Conservation (phyloP, 2,113 vertebrate genomes). For the Malurus alboscapulatus region DNA sequence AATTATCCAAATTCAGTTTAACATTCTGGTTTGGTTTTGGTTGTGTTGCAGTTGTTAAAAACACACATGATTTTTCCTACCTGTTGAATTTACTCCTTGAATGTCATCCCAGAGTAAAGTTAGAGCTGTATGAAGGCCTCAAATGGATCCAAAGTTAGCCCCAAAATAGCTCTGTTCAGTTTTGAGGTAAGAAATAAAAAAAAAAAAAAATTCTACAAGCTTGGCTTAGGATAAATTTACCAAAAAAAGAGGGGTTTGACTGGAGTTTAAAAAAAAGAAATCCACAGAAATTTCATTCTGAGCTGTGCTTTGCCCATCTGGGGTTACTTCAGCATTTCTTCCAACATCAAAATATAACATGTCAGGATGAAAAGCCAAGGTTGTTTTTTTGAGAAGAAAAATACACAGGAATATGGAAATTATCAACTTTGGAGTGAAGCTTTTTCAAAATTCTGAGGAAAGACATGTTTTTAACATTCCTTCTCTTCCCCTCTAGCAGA, state of each 20-base stretch:
- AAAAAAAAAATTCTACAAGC: neutral
- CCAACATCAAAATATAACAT: neutral
- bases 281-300: neutral
- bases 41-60: neutral
- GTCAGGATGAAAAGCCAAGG: neutral
- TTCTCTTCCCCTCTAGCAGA: neutral
- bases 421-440: neutral
- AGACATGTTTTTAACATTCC: neutral
- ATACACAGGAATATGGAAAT: neutral
- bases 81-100: neutral
- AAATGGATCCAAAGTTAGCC: neutral
- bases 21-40: neutral
- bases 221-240: neutral
- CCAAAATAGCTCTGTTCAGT: neutral
- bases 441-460: neutral
- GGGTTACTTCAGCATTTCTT: neutral
- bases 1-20: fast-evolving
- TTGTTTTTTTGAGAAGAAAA: neutral
- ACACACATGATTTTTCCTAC: fast-evolving
- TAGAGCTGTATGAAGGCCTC: neutral
- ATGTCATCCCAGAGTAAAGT: neutral
- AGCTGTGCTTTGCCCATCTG: neutral
- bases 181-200: neutral
- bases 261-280: neutral
- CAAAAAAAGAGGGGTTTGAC: fast-evolving